Percentiles rank a stretch among this genome's conserved stretches.
Conservation (phyloP, 2,113 vertebrate genomes). For the Bubo bubo region DNA sequence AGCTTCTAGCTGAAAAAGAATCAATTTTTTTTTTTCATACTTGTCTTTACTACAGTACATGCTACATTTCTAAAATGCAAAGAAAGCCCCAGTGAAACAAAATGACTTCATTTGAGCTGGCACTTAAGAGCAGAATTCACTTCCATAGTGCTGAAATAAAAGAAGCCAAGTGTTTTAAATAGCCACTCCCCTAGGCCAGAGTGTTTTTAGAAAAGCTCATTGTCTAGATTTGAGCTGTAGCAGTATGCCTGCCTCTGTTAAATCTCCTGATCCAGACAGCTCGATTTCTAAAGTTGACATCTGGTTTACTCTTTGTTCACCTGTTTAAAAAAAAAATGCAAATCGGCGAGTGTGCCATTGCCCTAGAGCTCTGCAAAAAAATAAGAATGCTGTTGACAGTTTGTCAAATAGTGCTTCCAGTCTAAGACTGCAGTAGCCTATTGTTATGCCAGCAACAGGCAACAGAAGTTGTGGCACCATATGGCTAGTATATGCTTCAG, state of each 20-base stretch:
- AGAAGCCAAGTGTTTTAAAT: constrained; percentile 90
- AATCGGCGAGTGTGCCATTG: constrained; percentile 81
- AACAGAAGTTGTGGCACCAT: constrained; percentile 90
- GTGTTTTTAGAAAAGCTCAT: constrained; percentile 84
- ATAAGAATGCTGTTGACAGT: constrained; percentile 81
- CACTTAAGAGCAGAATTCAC: constrained; percentile 79
- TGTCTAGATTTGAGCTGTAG: constrained; percentile 78
- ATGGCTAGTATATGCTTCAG: constrained; percentile 93
- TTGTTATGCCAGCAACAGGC: constrained; percentile 96
- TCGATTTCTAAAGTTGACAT: constrained; percentile 83
- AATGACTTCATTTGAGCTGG: constrained; percentile 84
- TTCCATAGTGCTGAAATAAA: constrained; percentile 85
- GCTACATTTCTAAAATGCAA: constrained; percentile 63
- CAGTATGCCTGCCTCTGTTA: constrained; percentile 71
- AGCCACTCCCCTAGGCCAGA: constrained; percentile 79
- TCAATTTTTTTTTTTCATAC: background rate
- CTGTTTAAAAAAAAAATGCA: constrained; percentile 82
- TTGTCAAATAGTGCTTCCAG: constrained; percentile 82
- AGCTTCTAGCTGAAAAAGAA: constrained; percentile 35
- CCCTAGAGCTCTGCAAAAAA: constrained; percentile 62
- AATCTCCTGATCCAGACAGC: constrained; percentile 78
- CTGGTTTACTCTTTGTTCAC: constrained; percentile 86
- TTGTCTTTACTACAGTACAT: constrained; percentile 31
- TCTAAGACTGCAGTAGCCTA: constrained; percentile 82
- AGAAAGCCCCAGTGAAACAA: constrained; percentile 74